Base-by-base conservation (phyloP, 2,888 invertebrate genomes). In the Loripinus fragilis region DNA sequence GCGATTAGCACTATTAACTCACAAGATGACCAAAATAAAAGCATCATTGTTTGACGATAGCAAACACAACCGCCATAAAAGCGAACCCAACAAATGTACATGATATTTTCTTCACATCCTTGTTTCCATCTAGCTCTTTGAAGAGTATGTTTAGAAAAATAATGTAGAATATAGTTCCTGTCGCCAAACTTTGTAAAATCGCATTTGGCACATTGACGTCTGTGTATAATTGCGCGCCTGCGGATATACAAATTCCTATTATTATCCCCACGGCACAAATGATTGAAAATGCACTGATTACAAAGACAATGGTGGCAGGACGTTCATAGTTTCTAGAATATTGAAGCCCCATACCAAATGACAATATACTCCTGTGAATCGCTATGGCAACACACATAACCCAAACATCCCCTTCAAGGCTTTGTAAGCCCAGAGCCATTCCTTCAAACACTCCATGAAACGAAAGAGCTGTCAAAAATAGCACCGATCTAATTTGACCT, bases 391-490 rank as follows among this genome's bases (percentile, higher is more conserved):
- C 87, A 75, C 91, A 91, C 80, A 91, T 77, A 17, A 88, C 85
- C 91, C 91, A 90, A 10, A 89, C 89, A 71, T 89, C 89, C 68
- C 86, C 87, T 68, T 90, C 90, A 35, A 86, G 74, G 65, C 88
- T 86, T 76, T 90, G 91, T 17, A 91, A 73, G 17, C 89, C 90
- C 7, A 91, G 77, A 15, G 90, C 86, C 90, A 91, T 89, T n/a
- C 90, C 91, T 76, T 91, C 91, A 72, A 91, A 90, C 8, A 91
- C 88, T 12, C 91, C 91, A 74, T 91, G 90, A 71, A 91, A 90
- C 15, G 90, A 90, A n/a, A 91, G 76, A 8, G 90, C 90, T 50
- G 89, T 87, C 41, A 91, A 85, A 77, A 87, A 89, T 15, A 91
- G 82, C 64, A 89, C 90, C 38, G 90, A 89, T 3, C 89, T 83